These are phyloP conservation scores for Nyctalus aviator DNA, from an alignment of 2,797 vertebrate genomes.

Conservation along the genomic window DNA sequence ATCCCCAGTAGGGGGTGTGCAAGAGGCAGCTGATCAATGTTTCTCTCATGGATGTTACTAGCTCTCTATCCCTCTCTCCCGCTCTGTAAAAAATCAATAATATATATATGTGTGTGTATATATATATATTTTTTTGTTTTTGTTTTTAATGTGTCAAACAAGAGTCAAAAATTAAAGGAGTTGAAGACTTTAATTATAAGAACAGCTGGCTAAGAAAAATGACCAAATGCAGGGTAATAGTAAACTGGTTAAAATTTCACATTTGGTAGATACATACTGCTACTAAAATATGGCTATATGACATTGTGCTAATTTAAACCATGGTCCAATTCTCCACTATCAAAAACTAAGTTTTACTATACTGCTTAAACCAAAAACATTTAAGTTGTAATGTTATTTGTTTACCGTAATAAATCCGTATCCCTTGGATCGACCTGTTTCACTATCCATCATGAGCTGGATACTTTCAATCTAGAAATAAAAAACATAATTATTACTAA, in stretches of 20 bases:
- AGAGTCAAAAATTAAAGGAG: not conserved
- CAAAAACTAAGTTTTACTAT: not conserved
- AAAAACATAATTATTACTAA: slow-evolving; percentile 30
- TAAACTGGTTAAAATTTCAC: not conserved
- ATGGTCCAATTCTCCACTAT: not conserved
- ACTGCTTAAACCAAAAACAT: not conserved
- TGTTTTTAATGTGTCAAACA: not conserved
- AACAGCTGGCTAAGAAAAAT: not conserved
- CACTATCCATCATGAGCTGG: slow-evolving; percentile 99
- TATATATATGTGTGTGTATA: too few relatives aligned
- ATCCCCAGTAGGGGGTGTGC: too few relatives aligned
- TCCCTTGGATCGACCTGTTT: slow-evolving; percentile 96
- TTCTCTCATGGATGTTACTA: too few relatives aligned
- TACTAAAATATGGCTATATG: not conserved
- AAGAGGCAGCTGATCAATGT: too few relatives aligned
- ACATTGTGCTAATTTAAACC: not conserved
- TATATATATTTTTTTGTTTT: too few relatives aligned
- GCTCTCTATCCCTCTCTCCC: too few relatives aligned
- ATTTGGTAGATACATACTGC: not conserved
- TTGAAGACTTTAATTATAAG: not conserved
- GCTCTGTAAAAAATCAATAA: too few relatives aligned
- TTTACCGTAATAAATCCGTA: slow-evolving; percentile 98
- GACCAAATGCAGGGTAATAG: not conserved
- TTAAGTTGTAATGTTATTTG: slow-evolving; percentile 28
- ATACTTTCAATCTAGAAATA: slow-evolving; percentile 95